Evolutionary conservation across 2,888 invertebrate species (phyloP).

Genomic region (Parasteatoda lunata): DNA sequence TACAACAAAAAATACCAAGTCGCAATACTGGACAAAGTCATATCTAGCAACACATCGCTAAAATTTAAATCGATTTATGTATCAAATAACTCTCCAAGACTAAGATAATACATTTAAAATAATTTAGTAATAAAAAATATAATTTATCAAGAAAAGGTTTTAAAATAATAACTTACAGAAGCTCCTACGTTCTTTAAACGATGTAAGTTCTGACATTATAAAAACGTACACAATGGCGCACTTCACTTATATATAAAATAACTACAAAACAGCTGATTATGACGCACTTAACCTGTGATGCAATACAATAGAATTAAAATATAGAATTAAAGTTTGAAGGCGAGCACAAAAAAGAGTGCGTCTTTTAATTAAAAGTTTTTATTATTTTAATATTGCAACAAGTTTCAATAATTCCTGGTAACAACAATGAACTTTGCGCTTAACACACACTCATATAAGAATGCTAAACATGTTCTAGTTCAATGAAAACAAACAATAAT

Average conservation of each 20-base stretch:
- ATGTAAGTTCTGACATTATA: slow-evolving; percentile 58
- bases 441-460: no score
- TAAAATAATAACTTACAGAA: slow-evolving; percentile 71
- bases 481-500: no score
- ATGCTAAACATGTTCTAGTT: no score
- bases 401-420: no score
- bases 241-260: background rate
- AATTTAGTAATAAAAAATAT: background rate
- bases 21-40: no score
- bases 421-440: no score
- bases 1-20: no score
- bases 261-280: slow-evolving; percentile 20
- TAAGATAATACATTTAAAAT: background rate
- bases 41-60: background rate
- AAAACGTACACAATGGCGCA: background rate
- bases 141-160: background rate
- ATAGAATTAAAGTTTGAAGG: background rate
- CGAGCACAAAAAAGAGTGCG: no score
- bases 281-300: slow-evolving; percentile 30
- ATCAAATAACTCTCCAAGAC: background rate
- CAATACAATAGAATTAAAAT: background rate
- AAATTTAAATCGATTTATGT: background rate
- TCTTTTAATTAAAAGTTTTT: no score
- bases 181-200: slow-evolving; percentile 73
- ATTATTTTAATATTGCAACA: no score